Evolutionary conservation across 2,888 invertebrate genomes (phyloP).

Genomic region (Dromius quadrimaculatus): DNA sequence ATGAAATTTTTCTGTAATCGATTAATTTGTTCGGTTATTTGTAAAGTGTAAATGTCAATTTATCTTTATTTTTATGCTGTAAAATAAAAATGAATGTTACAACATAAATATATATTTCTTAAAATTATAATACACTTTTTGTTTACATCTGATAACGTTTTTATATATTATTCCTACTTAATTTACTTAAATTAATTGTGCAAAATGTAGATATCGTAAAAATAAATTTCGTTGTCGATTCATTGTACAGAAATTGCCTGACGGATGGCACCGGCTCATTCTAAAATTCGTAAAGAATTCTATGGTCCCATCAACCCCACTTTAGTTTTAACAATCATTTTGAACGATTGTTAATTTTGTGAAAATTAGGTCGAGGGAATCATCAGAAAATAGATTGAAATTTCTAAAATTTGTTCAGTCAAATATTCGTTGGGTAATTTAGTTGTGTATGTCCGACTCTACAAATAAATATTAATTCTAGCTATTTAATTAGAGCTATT

Average conservation of each 20-base stretch:
- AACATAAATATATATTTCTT: slow-evolving; percentile 52
- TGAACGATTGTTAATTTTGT: slow-evolving; percentile 4
- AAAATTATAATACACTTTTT: slow-evolving; percentile 49
- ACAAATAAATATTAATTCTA: slow-evolving; percentile 42
- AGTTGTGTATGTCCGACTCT: slow-evolving; percentile 16
- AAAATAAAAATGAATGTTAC: slow-evolving; percentile 3
- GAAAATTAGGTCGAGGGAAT: slow-evolving; percentile 46
- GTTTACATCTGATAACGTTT: slow-evolving; percentile 46
- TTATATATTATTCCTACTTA: slow-evolving; percentile 46
- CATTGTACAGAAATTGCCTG: slow-evolving; percentile 45
- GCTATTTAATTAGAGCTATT: slow-evolving; percentile 30
- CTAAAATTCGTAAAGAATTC: slow-evolving; percentile 7
- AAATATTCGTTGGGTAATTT: background rate
- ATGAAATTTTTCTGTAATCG: background rate
- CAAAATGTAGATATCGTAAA: slow-evolving; percentile 33
- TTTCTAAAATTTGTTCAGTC: slow-evolving; percentile 1
- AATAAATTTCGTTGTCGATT: slow-evolving; percentile 28
- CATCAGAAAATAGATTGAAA: slow-evolving; percentile 31
- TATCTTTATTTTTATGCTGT: no score
- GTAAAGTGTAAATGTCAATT: background rate
- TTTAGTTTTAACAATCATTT: slow-evolving; percentile 18
- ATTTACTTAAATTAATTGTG: slow-evolving; percentile 43
- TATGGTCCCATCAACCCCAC: slow-evolving; percentile 44
- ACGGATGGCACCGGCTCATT: slow-evolving; percentile 16
- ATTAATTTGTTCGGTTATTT: background rate